Conservation (phyloP, 2,113 vertebrate genomes). For the Ginglymostoma cirratum region DNA sequence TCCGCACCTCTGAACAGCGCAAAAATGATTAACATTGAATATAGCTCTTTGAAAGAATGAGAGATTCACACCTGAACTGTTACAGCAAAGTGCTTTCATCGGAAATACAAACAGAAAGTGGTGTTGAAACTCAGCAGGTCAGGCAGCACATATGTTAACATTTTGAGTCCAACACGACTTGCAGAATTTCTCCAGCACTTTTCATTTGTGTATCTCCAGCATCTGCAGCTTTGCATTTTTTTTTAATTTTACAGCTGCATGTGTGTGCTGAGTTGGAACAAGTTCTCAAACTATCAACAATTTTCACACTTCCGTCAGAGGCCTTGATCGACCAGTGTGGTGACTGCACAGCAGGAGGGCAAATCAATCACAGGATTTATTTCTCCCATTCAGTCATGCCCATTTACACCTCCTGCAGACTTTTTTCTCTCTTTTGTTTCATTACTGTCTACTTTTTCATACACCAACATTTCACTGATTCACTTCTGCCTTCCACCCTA, state of each 20-base stretch:
- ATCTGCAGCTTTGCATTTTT: too few species aligned
- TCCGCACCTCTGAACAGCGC: neutral
- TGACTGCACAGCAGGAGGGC: neutral
- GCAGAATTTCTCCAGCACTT: too few species aligned
- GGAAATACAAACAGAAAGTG: neutral
- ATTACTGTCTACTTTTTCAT: too few species aligned
- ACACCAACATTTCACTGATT: too few species aligned
- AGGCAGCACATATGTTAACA: too few species aligned
- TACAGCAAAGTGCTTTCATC: neutral
- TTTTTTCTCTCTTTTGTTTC: too few species aligned
- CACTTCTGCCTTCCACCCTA: too few species aligned
- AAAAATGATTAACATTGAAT: neutral
- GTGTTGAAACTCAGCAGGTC: too few species aligned
- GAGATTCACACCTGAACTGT: neutral
- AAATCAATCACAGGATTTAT: neutral
- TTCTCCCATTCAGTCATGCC: neutral
- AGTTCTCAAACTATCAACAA: neutral
- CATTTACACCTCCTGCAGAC: too few species aligned
- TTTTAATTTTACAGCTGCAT: neutral
- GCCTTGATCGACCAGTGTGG: neutral
- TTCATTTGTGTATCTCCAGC: too few species aligned
- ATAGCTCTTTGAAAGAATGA: neutral
- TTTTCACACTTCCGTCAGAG: neutral
- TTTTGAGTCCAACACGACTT: too few species aligned
- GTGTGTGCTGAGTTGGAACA: neutral